Conservation (phyloP, 2,888 invertebrate genomes). For the Stramonita haemastoma region DNA sequence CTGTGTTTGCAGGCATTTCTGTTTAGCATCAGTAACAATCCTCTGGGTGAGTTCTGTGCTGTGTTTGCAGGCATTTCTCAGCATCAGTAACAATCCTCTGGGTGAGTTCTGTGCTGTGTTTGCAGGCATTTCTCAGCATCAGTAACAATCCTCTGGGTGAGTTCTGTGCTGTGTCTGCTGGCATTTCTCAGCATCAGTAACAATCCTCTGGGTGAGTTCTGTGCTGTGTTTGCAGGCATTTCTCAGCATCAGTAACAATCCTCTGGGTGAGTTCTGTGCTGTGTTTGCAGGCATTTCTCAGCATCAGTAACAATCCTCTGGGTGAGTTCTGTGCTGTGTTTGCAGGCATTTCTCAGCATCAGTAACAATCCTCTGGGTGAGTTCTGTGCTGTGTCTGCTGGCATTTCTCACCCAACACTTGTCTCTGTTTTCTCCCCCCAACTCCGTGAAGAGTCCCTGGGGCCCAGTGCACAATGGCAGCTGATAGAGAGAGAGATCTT, state of each 20-base stretch:
- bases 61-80: background rate
- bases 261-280: conserved; percentile 3
- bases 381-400: background rate
- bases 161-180: background rate
- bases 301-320: background rate
- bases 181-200: background rate
- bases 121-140: too few species aligned
- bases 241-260: background rate
- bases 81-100: background rate
- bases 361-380: conserved; percentile 6
- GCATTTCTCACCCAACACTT: too few species aligned
- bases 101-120: background rate
- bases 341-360: background rate
- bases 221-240: background rate
- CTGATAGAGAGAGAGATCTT: too few species aligned
- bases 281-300: background rate
- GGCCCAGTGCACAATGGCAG: too few species aligned
- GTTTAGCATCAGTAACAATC: too few species aligned
- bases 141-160: conserved; percentile 14
- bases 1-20: background rate
- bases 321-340: background rate
- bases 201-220: conserved; percentile 10
- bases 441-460: too few species aligned
- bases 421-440: too few species aligned
- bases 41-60: conserved; percentile 3